These are phyloP conservation scores for cattle (Bos taurus) DNA, from an alignment of 2,113 vertebrate genomes.

Conservation along the genomic window ARS-UCD2.0 NC_037344.1:6230001-6230500, in stretches of 20 bases:
- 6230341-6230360: neutral
- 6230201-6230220: neutral
- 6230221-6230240: neutral
- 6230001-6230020: neutral
- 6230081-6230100: neutral
- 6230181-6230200: neutral
- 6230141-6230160: neutral
- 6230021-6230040: neutral
- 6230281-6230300: neutral
- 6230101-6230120: neutral
- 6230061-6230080: neutral
- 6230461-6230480: neutral
- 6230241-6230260: neutral
- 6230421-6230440: neutral
- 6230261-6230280: neutral
- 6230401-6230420: neutral
- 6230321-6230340: neutral
- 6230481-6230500: neutral
- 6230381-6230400: neutral
- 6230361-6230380: neutral
- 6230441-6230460: neutral
- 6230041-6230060: neutral
- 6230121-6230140: neutral
- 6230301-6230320: neutral
- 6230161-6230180: neutral